Evolutionary conservation across 2,888 invertebrate genomes (phyloP), one percentile per base, ranked within the genome.

Genomic region (Ennomos quercinarius): DNA sequence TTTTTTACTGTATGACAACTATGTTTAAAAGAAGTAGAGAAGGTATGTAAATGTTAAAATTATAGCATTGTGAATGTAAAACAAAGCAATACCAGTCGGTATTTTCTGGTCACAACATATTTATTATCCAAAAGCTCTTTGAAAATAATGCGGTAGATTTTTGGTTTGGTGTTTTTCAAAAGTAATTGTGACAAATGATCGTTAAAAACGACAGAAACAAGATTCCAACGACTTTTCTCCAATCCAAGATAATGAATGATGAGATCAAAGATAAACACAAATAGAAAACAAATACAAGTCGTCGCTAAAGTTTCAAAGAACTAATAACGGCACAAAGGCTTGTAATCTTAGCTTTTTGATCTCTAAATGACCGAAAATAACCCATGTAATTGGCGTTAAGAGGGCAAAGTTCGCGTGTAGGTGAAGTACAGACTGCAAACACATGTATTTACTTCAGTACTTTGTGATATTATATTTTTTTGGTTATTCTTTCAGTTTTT

Each of bases 361-460:
- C 47, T 52, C 34, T 27, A 52, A 46, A 34, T 52, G 47, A 11
- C 58, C 34, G 44, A 59, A 54, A 59, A 54, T 59, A 54, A 13
- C 12, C 35, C 6, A n/a, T 6, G 17, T 54, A 49, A 53, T 59
- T 59, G 53, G 39, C 9, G 27, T 12, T 10, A 39, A 40, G 13
- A 37, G 52, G 39, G 38, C 45, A 49, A 58, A 53, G 53, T 48
- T 58, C 11, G 11, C 44, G 39, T 48, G 47, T 51, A 39, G 48
- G 47, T 58, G 43, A 39, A 6, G 34, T n/a, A 37, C 35, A 49
- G 13, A 27, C 43, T 27, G 11, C 39, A n/a, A 43, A 10, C 10
- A 43, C 10, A 5, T 8, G 9, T 2, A 42, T n/a, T n/a, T n/a
- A 27, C 13, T 45, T 53, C 12, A 40, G 10, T n/a, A 36, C 17